Base-by-base conservation (phyloP, 92 coral and sea anemone genomes). In the Blastomussa wellsi region DNA sequence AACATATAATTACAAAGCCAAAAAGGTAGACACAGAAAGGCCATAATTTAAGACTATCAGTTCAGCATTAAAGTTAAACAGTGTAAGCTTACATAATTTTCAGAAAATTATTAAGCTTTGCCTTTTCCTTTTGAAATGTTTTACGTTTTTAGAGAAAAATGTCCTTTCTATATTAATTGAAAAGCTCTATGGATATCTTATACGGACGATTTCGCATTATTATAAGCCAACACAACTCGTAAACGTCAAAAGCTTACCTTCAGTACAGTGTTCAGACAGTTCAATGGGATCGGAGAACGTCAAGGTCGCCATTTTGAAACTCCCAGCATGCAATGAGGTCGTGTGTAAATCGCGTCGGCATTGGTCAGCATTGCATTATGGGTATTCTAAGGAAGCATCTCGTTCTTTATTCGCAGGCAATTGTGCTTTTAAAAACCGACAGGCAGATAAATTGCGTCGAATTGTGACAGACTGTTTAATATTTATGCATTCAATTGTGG, bases 251-350 rank as follows among this genome's bases (percentile, higher is more conserved):
- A 51, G 20, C 29, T 59, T 33, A 55, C 81, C 81, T 36, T 20
- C 32, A 26, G 14, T 22, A n/a, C n/a, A n/a, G 5, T 44, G 5
- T 7, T 41, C 7, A 3, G 44, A 41, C 4, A 41, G 3, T 3
- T 3, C 44, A 41, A 7, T 41, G 44, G 5, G 49, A n/a, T 57
- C 10, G 1, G 1, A 28, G 44, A 6, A 2, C 35, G 0, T 29
- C 29, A 20, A 0, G 7, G 44, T 42, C 16, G 76, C 84, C 84
- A 80, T 67, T 28, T 66, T 62, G 39, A 39, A 78, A 38, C 2
- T 42, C 74, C 84, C 32, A 26, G 82, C 16, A 39, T 4, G 70
- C 82, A 39, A n/a, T 28, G 82, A 16, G 57, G 77, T 73, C 77
- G 53, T 44, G 12, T 4, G 49, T 44, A 13, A 44, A 13, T n/a